phyloP scores from a whole-genome alignment of 2,113 vertebrate species.

The Alaudala cheleensis region DNA sequence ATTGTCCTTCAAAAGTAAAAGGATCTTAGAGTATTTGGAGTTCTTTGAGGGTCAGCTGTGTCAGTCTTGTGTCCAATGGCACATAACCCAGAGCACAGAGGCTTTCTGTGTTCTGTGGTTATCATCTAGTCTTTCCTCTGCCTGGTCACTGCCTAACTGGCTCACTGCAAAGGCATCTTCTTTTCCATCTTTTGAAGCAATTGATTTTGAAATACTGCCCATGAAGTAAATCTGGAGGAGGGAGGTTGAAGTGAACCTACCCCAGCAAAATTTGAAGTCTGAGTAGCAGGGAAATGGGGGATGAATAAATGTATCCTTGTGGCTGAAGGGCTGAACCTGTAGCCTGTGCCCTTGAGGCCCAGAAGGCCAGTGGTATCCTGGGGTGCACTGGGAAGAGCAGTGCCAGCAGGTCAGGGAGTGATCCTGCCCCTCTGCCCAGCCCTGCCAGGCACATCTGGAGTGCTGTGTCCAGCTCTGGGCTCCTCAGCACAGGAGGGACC shows the following conservation, averaged over 20 bases:
- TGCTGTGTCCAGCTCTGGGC: rapidly evolving
- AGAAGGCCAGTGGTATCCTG: rapidly evolving
- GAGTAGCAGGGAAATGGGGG: not conserved
- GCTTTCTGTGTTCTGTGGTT: not conserved
- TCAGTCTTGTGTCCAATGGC: not conserved
- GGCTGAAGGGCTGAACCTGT: not conserved
- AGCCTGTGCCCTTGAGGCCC: not conserved
- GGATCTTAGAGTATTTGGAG: not conserved
- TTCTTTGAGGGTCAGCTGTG: not conserved
- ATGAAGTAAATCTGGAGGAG: not conserved
- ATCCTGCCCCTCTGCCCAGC: not conserved
- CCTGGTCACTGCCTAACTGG: not conserved
- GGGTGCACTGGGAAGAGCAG: not conserved
- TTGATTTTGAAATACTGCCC: not conserved
- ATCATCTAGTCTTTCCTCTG: not conserved
- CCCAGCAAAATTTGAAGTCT: not conserved
- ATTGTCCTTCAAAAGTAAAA: not conserved
- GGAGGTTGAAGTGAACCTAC: not conserved
- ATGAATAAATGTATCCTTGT: not conserved
- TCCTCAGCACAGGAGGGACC: not conserved
- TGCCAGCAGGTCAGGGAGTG: not conserved
- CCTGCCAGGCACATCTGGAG: not conserved
- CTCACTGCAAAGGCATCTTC: not conserved
- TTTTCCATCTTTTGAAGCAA: not conserved
- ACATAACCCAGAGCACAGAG: not conserved